Base-by-base conservation (phyloP, 2,797 vertebrate species). In the Odontamblyopus lacepedii region DNA sequence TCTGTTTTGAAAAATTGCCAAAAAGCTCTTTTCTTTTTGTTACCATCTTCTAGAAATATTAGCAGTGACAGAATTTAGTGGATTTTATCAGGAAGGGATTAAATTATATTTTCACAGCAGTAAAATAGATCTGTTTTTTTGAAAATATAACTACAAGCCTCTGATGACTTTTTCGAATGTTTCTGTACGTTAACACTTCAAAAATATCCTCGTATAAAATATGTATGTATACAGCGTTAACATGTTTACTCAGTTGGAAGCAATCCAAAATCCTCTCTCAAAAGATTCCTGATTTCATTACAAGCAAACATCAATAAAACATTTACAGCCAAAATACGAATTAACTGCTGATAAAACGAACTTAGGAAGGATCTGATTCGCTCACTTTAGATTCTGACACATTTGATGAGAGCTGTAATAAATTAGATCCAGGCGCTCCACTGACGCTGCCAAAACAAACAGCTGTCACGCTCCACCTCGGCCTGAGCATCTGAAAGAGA, bases 391-490 rank as follows among this genome's bases (percentile, higher is more conserved):
- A 66, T 55, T 50, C 8, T 53, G 29, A 53, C 29, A 19, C 29
- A 53, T 19, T 74, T 87, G 75, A 74, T 82, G 77, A 81, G 69
- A 76, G 70, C 62, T 72, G 61, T 73, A 70, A 79, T 80, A 79
- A 81, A 72, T 70, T 73, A 67, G 77, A 84, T 68, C 60, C n/a
- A 23, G 78, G 70, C 74, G 68, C 29, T 79, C 15, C 1, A 79
- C 73, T 66, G 85, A 83, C 62, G 8, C 76, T 83, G 88, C 92
- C 90, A 92, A 91, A 86, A 80, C 83, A 88, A 92, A 90, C 90
- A 89, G 89, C 88, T 88, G 90, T 86, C 87, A 81, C 53, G 86
- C 82, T 81, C 87, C 89, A 74, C 83, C 80, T 73, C 82, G 4
- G 50, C 78, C 74, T 72, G 79, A 72, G 73, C 85, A 87, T 91